These are phyloP conservation scores for Keiferia lycopersicella DNA, from an alignment of 2,888 invertebrate species.

Conservation along the genomic window DNA sequence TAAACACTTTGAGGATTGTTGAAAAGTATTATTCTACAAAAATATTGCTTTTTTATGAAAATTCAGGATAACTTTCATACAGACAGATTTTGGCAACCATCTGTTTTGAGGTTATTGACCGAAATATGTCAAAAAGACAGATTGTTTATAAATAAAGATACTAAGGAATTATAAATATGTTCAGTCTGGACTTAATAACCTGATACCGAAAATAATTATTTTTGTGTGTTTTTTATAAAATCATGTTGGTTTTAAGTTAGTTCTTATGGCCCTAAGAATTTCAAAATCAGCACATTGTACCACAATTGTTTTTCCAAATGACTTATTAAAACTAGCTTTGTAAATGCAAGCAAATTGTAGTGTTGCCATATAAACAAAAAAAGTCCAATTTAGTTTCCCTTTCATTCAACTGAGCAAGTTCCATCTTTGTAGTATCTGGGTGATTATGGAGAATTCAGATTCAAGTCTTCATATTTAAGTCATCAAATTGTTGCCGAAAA, in stretches of 20 bases:
- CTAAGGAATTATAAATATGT: too few relatives aligned
- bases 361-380: background rate
- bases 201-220: too few relatives aligned
- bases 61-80: background rate
- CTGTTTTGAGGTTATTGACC: conserved; percentile 5
- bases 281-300: too few relatives aligned
- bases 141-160: background rate
- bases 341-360: background rate
- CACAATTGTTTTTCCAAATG: too few relatives aligned
- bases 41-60: background rate
- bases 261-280: background rate
- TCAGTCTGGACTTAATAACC: background rate
- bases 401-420: background rate
- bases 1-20: background rate
- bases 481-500: too few relatives aligned
- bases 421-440: too few relatives aligned
- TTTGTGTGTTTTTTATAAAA: too few relatives aligned
- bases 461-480: too few relatives aligned
- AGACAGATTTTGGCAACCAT: background rate
- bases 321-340: background rate
- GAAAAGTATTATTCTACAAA: background rate
- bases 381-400: background rate
- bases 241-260: background rate
- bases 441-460: too few relatives aligned
- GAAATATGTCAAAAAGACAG: background rate